Conservation (phyloP, 2,113 vertebrate species). For the Porphyrio hochstetteri region DNA sequence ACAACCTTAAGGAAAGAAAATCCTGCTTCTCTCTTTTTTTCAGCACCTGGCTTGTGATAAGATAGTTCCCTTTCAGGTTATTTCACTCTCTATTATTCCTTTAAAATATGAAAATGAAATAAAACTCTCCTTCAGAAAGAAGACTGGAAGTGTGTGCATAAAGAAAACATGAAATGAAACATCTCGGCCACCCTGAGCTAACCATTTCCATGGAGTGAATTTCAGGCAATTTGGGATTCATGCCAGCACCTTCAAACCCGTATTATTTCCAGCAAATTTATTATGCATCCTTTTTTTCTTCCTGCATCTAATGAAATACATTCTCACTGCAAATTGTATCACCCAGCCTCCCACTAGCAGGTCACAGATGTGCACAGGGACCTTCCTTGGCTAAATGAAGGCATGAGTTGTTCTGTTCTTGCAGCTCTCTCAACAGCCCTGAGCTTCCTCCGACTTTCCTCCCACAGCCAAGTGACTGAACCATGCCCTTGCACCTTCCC, state of each 20-base stretch:
- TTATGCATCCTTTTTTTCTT: not conserved
- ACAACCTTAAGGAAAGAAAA: not conserved
- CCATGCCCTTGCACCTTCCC: not conserved
- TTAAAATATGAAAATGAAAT: not conserved
- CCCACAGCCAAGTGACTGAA: not conserved
- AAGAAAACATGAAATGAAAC: conserved; percentile 13
- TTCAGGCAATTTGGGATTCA: not conserved
- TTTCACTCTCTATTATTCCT: not conserved
- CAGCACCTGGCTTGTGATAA: not conserved
- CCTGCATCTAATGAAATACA: not conserved
- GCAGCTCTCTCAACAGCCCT: not conserved
- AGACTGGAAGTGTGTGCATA: not conserved
- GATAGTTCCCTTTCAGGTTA: not conserved
- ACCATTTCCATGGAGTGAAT: not conserved
- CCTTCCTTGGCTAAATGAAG: not conserved
- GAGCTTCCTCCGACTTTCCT: not conserved
- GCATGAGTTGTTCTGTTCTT: not conserved
- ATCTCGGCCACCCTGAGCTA: not conserved
- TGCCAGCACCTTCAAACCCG: not conserved
- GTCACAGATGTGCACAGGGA: not conserved
- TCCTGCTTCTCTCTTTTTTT: not conserved
- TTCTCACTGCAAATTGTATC: not conserved
- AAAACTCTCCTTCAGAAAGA: not conserved
- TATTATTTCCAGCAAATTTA: conserved; percentile 10
- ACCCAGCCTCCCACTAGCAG: not conserved